Percentiles rank a stretch among this genome's conserved stretches.
phyloP scores from a whole-genome alignment of 92 coral and sea anemone genomes.

The Zoanthus sansibaricus region DNA sequence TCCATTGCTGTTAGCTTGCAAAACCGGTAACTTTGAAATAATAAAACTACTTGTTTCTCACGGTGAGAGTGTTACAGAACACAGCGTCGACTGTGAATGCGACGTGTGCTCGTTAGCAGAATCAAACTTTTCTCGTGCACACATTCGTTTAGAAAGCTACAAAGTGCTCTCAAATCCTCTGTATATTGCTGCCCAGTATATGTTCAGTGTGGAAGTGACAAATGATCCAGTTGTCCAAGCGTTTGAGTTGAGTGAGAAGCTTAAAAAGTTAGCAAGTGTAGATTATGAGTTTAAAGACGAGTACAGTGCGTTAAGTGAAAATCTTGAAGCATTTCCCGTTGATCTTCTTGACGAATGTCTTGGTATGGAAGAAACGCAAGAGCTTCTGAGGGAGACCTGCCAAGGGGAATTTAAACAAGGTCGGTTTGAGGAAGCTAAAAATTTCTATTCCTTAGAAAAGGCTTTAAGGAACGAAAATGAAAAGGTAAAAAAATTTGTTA shows the following conservation, averaged over 20 bases:
- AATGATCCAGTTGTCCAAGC: slow-evolving; percentile 45
- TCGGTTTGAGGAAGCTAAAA: neutral
- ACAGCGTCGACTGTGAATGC: neutral
- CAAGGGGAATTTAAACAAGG: neutral
- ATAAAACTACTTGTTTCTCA: slow-evolving; percentile 47
- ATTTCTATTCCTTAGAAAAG: slow-evolving; percentile 36
- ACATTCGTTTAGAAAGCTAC: slow-evolving; percentile 40
- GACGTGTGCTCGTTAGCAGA: neutral
- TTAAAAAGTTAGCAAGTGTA: slow-evolving; percentile 14
- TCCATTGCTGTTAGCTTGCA: slow-evolving; percentile 50
- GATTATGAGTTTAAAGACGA: slow-evolving; percentile 57
- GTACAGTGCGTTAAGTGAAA: slow-evolving; percentile 17
- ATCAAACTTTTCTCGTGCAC: slow-evolving; percentile 29
- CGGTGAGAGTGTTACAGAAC: slow-evolving; percentile 40
- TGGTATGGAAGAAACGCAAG: slow-evolving; percentile 49
- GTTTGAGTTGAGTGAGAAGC: slow-evolving; percentile 44
- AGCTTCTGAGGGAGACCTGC: slow-evolving; percentile 36
- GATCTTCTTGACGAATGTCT: slow-evolving; percentile 53
- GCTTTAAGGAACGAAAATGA: slow-evolving; percentile 52
- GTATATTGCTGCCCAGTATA: slow-evolving; percentile 48
- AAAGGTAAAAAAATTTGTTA: slow-evolving; percentile 31
- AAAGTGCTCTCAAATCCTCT: slow-evolving; percentile 46
- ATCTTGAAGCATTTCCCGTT: slow-evolving; percentile 49
- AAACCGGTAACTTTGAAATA: slow-evolving; percentile 41
- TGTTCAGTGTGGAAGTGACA: neutral